Evolutionary conservation across 64 coral and sea anemone species (phyloP).

Genomic region (Hydrozoanthus tunicans): DNA sequence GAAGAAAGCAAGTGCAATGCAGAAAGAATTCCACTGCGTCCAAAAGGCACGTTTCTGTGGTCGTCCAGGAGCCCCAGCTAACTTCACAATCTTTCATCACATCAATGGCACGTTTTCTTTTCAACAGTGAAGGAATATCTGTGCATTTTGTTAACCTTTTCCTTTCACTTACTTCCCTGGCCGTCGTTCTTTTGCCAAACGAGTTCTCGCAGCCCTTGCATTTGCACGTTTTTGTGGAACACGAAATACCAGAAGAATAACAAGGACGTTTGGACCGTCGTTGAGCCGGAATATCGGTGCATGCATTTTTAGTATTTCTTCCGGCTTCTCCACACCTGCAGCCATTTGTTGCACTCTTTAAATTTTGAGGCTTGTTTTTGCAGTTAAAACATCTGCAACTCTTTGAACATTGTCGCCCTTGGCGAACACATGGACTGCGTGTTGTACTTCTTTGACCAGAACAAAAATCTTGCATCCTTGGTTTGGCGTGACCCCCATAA

Average conservation of each 20-base stretch:
- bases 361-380: constrained; percentile 3
- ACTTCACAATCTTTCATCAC: constrained; percentile 1
- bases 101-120: not conserved
- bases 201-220: constrained; percentile 35
- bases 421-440: constrained; percentile 25
- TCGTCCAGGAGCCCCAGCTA: constrained; percentile 4
- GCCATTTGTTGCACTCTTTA: too few species aligned
- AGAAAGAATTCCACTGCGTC: constrained; percentile 32
- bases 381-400: constrained; percentile 36
- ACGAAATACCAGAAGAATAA: not conserved
- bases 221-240: constrained; percentile 25
- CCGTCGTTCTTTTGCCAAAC: not conserved
- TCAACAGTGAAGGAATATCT: constrained; percentile 38
- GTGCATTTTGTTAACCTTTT: constrained; percentile 23
- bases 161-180: not conserved
- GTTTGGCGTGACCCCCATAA: constrained; percentile 23
- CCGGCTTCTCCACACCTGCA: too few species aligned
- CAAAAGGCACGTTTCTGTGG: constrained; percentile 16
- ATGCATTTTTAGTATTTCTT: not conserved
- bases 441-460: not conserved
- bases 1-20: constrained; percentile 26
- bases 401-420: not conserved
- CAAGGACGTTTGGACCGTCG: constrained; percentile 19
- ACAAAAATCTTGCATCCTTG: constrained; percentile 40
- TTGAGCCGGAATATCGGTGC: not conserved